A percentile compares a stretch with the other conserved stretches of the same genome.
phyloP scores from a whole-genome alignment of 2,888 invertebrate species.

The Bhutanitis thaidina region DNA sequence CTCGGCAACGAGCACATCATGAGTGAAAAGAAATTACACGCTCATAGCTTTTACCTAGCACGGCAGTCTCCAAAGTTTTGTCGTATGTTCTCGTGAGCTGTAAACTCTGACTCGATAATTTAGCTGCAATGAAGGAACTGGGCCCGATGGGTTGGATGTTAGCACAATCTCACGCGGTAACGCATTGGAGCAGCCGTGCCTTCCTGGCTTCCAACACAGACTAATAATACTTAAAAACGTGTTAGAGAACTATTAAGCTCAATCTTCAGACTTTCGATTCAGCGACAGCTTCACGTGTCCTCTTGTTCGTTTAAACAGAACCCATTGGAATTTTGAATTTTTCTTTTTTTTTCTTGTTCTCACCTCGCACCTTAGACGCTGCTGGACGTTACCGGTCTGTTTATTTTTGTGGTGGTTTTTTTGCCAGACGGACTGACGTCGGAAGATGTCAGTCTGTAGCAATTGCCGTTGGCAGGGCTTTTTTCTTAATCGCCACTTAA shows the following conservation, averaged over 20 bases:
- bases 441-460: too few relatives aligned
- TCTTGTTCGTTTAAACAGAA: neutral
- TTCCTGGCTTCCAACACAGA: constrained; percentile 24
- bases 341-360: too few relatives aligned
- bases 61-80: constrained; percentile 47
- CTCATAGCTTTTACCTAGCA: constrained; percentile 23
- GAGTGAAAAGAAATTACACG: too few relatives aligned
- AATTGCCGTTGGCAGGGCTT: too few relatives aligned
- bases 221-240: constrained; percentile 16
- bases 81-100: constrained; percentile 70
- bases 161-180: constrained; percentile 58
- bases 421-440: too few relatives aligned
- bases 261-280: constrained; percentile 12
- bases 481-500: too few relatives aligned
- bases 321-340: too few relatives aligned
- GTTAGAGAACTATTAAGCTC: constrained; percentile 8
- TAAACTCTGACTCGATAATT: constrained; percentile 75
- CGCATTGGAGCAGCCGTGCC: constrained; percentile 27
- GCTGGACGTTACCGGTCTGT: too few relatives aligned
- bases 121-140: constrained; percentile 69
- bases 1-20: too few relatives aligned
- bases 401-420: too few relatives aligned
- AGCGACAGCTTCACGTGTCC: constrained; percentile 7
- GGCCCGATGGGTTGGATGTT: constrained; percentile 43
- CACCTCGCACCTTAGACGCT: too few relatives aligned